phyloP scores from a whole-genome alignment of 2,888 invertebrate genomes.

The Carabus problematicus region DNA sequence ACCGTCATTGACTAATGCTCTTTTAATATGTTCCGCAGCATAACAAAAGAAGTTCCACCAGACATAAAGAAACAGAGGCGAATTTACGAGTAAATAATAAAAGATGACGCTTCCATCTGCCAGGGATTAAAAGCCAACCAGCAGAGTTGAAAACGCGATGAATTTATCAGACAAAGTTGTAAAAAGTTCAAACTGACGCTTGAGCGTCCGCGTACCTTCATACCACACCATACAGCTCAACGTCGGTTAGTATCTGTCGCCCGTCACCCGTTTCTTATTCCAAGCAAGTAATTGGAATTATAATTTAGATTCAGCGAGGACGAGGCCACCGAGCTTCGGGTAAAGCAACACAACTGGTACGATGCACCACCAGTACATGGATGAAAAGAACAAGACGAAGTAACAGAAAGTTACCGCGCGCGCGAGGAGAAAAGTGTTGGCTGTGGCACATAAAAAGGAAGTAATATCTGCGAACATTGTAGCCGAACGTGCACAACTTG shows the following conservation, averaged over 20 bases:
- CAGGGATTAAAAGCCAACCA: too few species aligned
- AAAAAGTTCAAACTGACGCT: too few species aligned
- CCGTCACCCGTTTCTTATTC: conserved; percentile 34
- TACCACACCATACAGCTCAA: neutral
- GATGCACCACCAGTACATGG: neutral
- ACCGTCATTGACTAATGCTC: too few species aligned
- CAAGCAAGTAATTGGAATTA: conserved; percentile 41
- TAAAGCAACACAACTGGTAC: neutral
- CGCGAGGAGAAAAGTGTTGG: conserved; percentile 19
- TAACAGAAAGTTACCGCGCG: conserved; percentile 26
- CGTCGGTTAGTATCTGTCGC: neutral
- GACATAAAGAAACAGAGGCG: too few species aligned
- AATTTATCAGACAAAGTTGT: too few species aligned
- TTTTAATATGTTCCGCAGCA: conserved; percentile 6
- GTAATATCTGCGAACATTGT: conserved; percentile 33
- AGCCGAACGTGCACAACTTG: conserved; percentile 28
- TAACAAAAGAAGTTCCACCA: neutral
- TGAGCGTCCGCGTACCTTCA: neutral
- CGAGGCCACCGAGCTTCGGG: neutral
- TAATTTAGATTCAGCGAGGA: conserved; percentile 27
- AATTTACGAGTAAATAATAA: too few species aligned
- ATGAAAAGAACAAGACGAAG: conserved; percentile 15
- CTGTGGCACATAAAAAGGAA: conserved; percentile 28
- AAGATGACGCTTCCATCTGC: too few species aligned
- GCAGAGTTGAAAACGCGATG: too few species aligned